These are phyloP conservation scores for Acanthaster planci DNA, from an alignment of 35 echinoderm and acorn worm genomes.

Conservation along the genomic window DNA sequence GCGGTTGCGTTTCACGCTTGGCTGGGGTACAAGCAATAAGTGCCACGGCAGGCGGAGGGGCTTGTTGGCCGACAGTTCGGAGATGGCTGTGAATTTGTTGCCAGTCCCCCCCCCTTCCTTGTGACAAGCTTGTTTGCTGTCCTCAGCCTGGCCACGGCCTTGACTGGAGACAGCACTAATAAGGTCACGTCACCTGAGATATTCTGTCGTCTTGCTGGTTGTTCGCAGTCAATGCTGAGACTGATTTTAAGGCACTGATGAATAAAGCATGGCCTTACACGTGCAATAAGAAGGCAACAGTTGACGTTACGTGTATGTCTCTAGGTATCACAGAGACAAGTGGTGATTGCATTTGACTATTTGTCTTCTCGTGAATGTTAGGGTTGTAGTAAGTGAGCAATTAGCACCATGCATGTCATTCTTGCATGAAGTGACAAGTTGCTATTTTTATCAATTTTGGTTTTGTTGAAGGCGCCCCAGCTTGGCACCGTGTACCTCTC, in stretches of 20 bases:
- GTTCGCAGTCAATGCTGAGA: background rate
- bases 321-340: too few relatives aligned
- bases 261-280: conserved; percentile 11
- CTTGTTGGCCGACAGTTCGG: background rate
- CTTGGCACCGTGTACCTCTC: too few relatives aligned
- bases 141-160: background rate
- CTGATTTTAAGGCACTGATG: background rate
- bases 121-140: background rate
- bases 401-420: too few relatives aligned
- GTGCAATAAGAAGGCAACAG: too few relatives aligned
- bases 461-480: too few relatives aligned
- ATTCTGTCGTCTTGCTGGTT: background rate
- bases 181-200: background rate
- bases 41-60: background rate
- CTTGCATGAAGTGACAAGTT: too few relatives aligned
- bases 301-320: too few relatives aligned
- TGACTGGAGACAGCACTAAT: conserved; percentile 8
- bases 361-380: too few relatives aligned
- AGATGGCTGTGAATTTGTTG: background rate
- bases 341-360: too few relatives aligned
- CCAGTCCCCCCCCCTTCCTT: background rate
- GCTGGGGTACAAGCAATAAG: background rate
- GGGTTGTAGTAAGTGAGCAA: too few relatives aligned
- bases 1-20: background rate
- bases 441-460: too few relatives aligned